Percentiles rank a stretch among this genome's conserved stretches.
Evolutionary conservation across 2,113 vertebrate genomes (phyloP).

Genomic region (Piprites chloris): DNA sequence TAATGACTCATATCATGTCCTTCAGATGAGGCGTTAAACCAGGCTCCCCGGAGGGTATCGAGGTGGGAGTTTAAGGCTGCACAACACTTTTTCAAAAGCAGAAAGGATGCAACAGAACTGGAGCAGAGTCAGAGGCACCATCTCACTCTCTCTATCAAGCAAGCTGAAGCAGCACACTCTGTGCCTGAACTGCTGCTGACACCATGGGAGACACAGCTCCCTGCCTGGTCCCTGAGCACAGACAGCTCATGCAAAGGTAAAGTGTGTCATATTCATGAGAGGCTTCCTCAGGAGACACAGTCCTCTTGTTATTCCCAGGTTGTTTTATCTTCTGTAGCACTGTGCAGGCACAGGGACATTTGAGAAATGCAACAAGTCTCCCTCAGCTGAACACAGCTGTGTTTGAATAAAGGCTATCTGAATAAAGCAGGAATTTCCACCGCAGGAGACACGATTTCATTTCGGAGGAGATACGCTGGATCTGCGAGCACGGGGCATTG

Average conservation of each 20-base stretch:
- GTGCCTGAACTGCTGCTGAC: not conserved
- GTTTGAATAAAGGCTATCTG: not conserved
- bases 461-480: not conserved
- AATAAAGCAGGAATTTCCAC: not conserved
- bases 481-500: not conserved
- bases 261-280: not conserved
- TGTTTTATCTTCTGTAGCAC: not conserved
- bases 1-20: slow-evolving; percentile 34
- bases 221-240: not conserved
- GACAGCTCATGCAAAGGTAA: not conserved
- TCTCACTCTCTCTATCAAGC: not conserved
- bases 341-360: not conserved
- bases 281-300: not conserved
- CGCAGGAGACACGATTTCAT: not conserved
- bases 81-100: slow-evolving; percentile 11
- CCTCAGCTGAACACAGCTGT: not conserved
- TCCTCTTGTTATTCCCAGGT: not conserved
- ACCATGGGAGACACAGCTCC: not conserved
- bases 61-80: not conserved
- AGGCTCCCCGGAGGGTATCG: slow-evolving; percentile 18
- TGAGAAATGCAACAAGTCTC: not conserved
- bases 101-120: not conserved
- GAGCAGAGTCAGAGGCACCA: not conserved
- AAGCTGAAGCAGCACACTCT: not conserved
- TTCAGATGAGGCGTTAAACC: slow-evolving; percentile 7